Base-by-base conservation (phyloP, 30 jellyfish, hydroid and myxozoan genomes). In the Sanderia malayensis region DNA sequence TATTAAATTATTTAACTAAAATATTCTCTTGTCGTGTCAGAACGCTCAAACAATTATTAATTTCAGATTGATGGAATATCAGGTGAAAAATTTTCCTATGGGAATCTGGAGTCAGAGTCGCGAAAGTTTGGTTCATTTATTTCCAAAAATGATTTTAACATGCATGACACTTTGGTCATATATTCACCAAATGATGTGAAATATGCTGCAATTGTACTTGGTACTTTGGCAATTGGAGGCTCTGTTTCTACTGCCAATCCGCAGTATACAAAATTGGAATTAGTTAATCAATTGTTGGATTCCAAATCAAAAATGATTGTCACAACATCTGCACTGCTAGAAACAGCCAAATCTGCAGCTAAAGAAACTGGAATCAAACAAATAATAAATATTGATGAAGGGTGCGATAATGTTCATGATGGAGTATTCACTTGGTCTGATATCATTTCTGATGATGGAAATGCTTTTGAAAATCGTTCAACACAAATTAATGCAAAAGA, bases 231-330 rank as follows among this genome's bases (percentile, higher is more conserved):
- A 1, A 65, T 65, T 33, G 92, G 95, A 9, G 85, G 90, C 7
- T 59, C 79, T 8, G 80, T 73, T 0, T 65, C 97, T 24, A 61
- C 94, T 4, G 53, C 73, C 61, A 90, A 90, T 55, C 97, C 96
- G 2, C 78, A 76, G 28, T 82, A 77, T 53, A 90, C 95, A 3
- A 32, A 49, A 7, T 66, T 45, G 41, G 97, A 90, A 73, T 60
- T 84, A 20, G 77, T 32, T 26, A 63, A 82, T 34, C 97, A 90
- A 59, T 30, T 90, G 31, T 74, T 69, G 37, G 86, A 77, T 58
- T 74, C 94, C 0, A 41, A 68, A 20, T 66, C 97, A 13, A 76
- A 72, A 53, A 65, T 90, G 19, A 26, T 90, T 29, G 74, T 82
- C 68, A 70, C 95, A 37, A 64, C 52, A 17, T 21, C 83, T 20